phyloP scores from a whole-genome alignment of 1,140 invertebrate genomes.

The Eriocheir sinensis region DNA sequence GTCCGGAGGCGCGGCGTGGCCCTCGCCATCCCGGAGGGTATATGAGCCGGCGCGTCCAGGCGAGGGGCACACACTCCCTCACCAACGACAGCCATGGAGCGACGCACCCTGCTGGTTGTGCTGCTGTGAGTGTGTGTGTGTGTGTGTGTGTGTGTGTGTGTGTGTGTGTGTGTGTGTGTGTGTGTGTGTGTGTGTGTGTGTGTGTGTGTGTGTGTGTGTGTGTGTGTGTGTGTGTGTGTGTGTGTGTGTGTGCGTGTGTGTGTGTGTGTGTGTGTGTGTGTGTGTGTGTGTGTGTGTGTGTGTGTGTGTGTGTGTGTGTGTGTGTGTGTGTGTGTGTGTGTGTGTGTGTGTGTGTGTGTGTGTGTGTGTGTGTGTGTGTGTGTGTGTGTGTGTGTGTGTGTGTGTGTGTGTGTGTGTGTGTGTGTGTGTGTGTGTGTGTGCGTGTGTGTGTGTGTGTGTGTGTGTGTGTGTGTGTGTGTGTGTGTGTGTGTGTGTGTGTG shows the following conservation, averaged over 20 bases:
- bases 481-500: conserved; percentile 19
- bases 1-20: not conserved
- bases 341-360: too few species aligned
- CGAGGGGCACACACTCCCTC: not conserved
- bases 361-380: too few species aligned
- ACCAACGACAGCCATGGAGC: conserved; percentile 1
- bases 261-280: conserved; percentile 45
- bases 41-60: not conserved
- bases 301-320: too few species aligned
- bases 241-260: conserved; percentile 41
- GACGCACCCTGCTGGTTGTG: conserved; percentile 21
- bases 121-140: conserved; percentile 31
- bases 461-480: conserved; percentile 33
- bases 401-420: too few species aligned
- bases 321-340: too few species aligned
- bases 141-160: conserved; percentile 45
- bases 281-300: conserved; percentile 38
- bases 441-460: not conserved
- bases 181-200: conserved; percentile 47
- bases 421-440: too few species aligned
- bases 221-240: conserved; percentile 44
- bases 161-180: conserved; percentile 38
- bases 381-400: too few species aligned
- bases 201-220: conserved; percentile 45
- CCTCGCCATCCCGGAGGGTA: not conserved